A percentile compares a stretch with the other conserved stretches of the same genome.
Conservation (phyloP, 2,113 vertebrate species). For the Colistium nudipinnis region DNA sequence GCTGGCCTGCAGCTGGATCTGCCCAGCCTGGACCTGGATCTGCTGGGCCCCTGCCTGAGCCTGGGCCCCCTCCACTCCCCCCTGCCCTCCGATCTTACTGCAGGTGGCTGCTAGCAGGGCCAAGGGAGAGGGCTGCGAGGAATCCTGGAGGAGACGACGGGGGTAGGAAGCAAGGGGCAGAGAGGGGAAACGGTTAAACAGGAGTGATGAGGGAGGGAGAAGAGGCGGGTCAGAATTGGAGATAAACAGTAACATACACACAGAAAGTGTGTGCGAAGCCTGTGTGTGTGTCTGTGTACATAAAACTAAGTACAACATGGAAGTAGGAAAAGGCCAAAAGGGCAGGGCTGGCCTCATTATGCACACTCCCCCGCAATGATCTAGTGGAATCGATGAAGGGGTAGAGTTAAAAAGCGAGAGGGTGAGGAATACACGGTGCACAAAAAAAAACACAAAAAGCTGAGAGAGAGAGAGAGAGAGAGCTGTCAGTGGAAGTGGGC, state of each 20-base stretch:
- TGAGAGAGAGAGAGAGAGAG: constrained; percentile 59
- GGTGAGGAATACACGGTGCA: constrained; percentile 43
- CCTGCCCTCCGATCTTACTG: constrained; percentile 98
- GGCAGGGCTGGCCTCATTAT: constrained; percentile 6
- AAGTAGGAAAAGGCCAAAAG: constrained; percentile 12
- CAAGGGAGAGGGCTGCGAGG: constrained; percentile 96
- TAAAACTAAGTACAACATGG: constrained; percentile 27
- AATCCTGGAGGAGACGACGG: constrained; percentile 83
- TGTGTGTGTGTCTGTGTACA: constrained; percentile 7
- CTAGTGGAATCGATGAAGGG: constrained; percentile 28
- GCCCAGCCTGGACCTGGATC: constrained; percentile 93
- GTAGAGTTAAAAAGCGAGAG: constrained; percentile 16
- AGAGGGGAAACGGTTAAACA: constrained; percentile 30
- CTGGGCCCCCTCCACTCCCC: constrained; percentile 84
- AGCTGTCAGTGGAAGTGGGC: constrained; percentile 81
- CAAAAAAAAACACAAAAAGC: constrained; percentile 59
- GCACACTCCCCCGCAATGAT: constrained; percentile 16
- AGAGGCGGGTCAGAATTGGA: constrained; percentile 18
- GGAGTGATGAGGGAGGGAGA: constrained; percentile 20
- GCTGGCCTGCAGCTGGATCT: constrained; percentile 92
- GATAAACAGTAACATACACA: constrained; percentile 1
- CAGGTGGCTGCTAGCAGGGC: constrained; percentile 98
- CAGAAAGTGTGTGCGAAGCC: too few species aligned
- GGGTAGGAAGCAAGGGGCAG: constrained; percentile 10
- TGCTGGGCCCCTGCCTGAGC: constrained; percentile 88